These are phyloP conservation scores for Adelosebastes latens DNA, from an alignment of 2,797 vertebrate species.

Conservation along the genomic window DNA sequence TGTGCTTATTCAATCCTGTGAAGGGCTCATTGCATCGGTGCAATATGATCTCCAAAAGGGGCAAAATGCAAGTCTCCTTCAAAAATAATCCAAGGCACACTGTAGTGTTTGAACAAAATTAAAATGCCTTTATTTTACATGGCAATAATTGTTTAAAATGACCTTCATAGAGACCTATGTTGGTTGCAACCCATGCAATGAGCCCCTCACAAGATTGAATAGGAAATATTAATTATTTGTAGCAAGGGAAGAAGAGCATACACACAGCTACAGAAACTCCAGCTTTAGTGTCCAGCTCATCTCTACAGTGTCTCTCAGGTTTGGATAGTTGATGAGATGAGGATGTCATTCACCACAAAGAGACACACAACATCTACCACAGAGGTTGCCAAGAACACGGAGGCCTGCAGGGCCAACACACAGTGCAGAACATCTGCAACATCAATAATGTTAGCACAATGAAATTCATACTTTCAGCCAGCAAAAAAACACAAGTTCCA, in stretches of 20 bases:
- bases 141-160: no score
- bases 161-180: no score
- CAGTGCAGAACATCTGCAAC: background rate
- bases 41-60: no score
- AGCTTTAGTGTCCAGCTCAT: background rate
- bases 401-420: conserved; percentile 1
- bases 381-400: conserved; percentile 6
- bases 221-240: background rate
- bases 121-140: no score
- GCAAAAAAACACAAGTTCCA: background rate
- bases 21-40: no score
- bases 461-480: conserved; percentile 9
- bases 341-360: conserved; percentile 9
- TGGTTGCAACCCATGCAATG: no score
- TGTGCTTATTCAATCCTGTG: no score
- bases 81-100: no score
- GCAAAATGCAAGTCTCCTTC: no score
- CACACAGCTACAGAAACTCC: background rate
- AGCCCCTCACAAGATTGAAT: no score
- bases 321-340: background rate
- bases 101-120: no score
- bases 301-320: background rate
- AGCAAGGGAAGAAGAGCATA: background rate
- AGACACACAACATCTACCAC: conserved; percentile 15
- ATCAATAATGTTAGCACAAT: background rate